Conservation (phyloP, 2,888 invertebrate genomes). For the Pandemis heparana region DNA sequence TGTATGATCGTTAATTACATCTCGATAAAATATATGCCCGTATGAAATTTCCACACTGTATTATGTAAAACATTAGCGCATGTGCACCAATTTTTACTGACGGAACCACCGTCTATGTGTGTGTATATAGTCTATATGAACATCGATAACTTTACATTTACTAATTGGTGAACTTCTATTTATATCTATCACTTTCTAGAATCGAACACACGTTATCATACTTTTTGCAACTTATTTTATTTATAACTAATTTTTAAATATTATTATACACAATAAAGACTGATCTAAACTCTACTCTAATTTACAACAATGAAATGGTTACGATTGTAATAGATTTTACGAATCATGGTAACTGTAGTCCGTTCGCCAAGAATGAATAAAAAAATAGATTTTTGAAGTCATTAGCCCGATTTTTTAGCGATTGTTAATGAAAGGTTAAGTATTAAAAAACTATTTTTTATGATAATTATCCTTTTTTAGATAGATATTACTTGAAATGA, state of each 20-base stretch:
- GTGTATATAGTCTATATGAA: background rate
- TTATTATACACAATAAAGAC: constrained; percentile 2
- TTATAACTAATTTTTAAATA: constrained; percentile 12
- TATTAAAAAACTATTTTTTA: too few species aligned
- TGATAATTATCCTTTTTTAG: too few species aligned
- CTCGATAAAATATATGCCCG: too few species aligned
- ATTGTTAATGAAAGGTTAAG: too few species aligned
- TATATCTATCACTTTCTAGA: background rate
- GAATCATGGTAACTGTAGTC: too few species aligned
- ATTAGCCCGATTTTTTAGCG: too few species aligned
- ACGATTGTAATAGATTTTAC: too few species aligned
- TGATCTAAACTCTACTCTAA: background rate
- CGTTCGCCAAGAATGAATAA: too few species aligned
- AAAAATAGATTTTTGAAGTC: too few species aligned
- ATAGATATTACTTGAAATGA: too few species aligned
- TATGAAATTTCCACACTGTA: background rate
- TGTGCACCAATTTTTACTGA: background rate
- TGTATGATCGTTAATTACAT: too few species aligned
- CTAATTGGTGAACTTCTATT: constrained; percentile 1
- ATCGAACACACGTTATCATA: background rate
- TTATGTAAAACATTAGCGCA: background rate
- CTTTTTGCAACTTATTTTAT: background rate
- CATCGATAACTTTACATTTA: background rate
- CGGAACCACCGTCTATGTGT: background rate
- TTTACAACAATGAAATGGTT: too few species aligned